Percentiles rank a stretch among this genome's conserved stretches.
Evolutionary conservation across 30 jellyfish, hydroid and myxozoan species (phyloP).

Genomic region (Aurelia sp.): DNA sequence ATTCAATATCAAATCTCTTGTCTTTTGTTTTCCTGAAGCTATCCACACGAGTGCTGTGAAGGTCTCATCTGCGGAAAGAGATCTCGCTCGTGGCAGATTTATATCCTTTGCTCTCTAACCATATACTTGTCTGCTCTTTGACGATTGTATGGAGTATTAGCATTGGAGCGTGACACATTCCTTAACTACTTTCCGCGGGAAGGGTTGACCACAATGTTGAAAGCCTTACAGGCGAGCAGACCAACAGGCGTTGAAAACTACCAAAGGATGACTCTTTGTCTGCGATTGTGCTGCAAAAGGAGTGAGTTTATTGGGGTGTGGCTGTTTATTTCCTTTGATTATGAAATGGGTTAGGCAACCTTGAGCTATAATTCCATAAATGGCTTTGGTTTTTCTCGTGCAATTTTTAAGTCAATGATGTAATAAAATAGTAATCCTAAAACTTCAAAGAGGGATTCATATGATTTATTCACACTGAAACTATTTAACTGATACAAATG

Average conservation of each 20-base stretch:
- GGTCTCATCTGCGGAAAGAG: neutral
- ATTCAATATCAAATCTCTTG: neutral
- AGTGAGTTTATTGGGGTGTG: neutral
- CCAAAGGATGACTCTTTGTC: too few species aligned
- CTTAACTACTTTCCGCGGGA: conserved; percentile 40
- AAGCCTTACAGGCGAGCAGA: neutral
- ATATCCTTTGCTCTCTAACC: neutral
- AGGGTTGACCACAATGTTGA: conserved; percentile 47
- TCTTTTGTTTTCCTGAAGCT: neutral
- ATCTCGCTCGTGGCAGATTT: conserved; percentile 25
- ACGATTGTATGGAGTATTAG: conserved; percentile 33
- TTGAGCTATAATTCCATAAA: too few species aligned
- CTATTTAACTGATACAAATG: too few species aligned
- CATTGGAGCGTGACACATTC: conserved; percentile 73
- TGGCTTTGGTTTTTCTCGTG: too few species aligned
- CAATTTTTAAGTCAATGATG: too few species aligned
- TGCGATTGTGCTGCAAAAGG: neutral
- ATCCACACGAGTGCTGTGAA: conserved; percentile 2
- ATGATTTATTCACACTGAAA: too few species aligned
- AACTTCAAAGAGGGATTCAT: too few species aligned
- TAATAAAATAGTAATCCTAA: too few species aligned
- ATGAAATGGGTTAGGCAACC: neutral
- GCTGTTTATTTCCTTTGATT: neutral
- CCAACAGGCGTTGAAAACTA: conserved; percentile 8
- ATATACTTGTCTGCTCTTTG: conserved; percentile 7